Evolutionary conservation across 2,888 invertebrate species (phyloP).

Genomic region (Gnatocerus cornutus): DNA sequence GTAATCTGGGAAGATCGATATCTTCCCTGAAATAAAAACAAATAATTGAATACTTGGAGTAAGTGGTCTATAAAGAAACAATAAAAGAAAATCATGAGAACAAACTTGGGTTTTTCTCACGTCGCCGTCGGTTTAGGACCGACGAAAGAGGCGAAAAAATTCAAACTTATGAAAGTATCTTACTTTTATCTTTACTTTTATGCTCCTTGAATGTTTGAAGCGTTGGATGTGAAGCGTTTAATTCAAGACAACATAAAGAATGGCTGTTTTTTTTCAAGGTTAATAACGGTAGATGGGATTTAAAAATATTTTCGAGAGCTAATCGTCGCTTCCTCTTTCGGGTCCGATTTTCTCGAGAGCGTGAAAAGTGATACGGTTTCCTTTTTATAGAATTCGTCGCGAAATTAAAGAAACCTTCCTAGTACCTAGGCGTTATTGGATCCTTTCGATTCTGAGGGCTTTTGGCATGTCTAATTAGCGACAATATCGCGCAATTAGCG

Average conservation of each 20-base stretch:
- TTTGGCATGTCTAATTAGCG: slow-evolving; percentile 40
- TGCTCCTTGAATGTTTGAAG: slow-evolving; percentile 16
- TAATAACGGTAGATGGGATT: slow-evolving; percentile 32
- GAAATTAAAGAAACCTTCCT: slow-evolving; percentile 45
- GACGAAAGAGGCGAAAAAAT: slow-evolving; percentile 12
- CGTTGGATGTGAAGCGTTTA: slow-evolving; percentile 19
- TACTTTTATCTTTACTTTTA: slow-evolving; percentile 30
- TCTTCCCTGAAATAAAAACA: neutral
- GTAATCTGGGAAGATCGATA: neutral
- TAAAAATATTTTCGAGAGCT: slow-evolving; percentile 39
- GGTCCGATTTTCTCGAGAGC: slow-evolving; percentile 29
- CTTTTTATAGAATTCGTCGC: slow-evolving; percentile 31
- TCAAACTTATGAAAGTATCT: slow-evolving; percentile 30
- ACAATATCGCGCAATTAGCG: slow-evolving; percentile 46
- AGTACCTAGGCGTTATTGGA: slow-evolving; percentile 23
- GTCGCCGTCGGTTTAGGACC: neutral
- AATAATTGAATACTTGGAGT: slow-evolving; percentile 6
- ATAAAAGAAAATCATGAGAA: slow-evolving; percentile 30
- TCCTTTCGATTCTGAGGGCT: slow-evolving; percentile 23
- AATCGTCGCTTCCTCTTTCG: slow-evolving; percentile 16
- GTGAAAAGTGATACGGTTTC: slow-evolving; percentile 44
- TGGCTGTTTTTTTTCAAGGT: slow-evolving; percentile 19
- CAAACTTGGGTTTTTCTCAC: slow-evolving; percentile 5
- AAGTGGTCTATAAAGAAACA: slow-evolving; percentile 31
- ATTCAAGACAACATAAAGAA: slow-evolving; percentile 3